Percentiles rank a stretch among this genome's conserved stretches.
Evolutionary conservation across 2,888 invertebrate species (phyloP).

Genomic region (Lordiphosa andalusiaca): DNA sequence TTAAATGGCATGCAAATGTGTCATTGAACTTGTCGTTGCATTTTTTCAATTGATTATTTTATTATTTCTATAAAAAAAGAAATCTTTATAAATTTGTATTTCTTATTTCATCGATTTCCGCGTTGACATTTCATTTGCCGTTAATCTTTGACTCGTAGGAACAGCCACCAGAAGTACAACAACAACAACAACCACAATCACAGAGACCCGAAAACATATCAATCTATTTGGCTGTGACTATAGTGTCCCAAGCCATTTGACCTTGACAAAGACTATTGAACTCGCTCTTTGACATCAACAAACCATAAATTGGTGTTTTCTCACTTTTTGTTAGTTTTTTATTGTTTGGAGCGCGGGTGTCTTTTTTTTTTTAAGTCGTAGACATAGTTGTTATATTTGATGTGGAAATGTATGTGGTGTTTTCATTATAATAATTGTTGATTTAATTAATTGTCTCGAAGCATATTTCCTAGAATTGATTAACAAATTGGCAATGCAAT

Average conservation of each 20-base stretch:
- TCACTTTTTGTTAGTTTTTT: slow-evolving; percentile 12
- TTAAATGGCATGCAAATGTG: slow-evolving; percentile 30
- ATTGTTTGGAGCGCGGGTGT: neutral
- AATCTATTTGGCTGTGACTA: slow-evolving; percentile 44
- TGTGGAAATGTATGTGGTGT: slow-evolving; percentile 10
- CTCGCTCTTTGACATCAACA: slow-evolving; percentile 38
- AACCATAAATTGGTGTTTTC: slow-evolving; percentile 28
- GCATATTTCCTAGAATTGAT: slow-evolving; percentile 39
- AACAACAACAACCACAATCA: slow-evolving; percentile 8
- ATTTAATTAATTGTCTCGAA: slow-evolving; percentile 2
- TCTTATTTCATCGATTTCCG: slow-evolving; percentile 45
- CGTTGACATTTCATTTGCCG: slow-evolving; percentile 44
- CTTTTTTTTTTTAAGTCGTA: slow-evolving; percentile 12
- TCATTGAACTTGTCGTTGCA: slow-evolving; percentile 45
- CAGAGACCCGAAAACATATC: slow-evolving; percentile 40
- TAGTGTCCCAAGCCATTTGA: slow-evolving; percentile 25
- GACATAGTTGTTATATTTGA: neutral
- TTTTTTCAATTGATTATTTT: slow-evolving; percentile 30
- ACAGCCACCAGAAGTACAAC: too few relatives aligned
- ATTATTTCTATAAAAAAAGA: slow-evolving; percentile 9
- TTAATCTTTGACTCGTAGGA: slow-evolving; percentile 43
- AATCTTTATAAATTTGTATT: slow-evolving; percentile 8
- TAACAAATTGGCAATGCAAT: slow-evolving; percentile 28
- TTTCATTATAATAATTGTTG: slow-evolving; percentile 31
- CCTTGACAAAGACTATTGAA: slow-evolving; percentile 51